These are phyloP conservation scores for Andrena hattorfiana DNA, from an alignment of 2,888 invertebrate genomes.

Conservation along the genomic window DNA sequence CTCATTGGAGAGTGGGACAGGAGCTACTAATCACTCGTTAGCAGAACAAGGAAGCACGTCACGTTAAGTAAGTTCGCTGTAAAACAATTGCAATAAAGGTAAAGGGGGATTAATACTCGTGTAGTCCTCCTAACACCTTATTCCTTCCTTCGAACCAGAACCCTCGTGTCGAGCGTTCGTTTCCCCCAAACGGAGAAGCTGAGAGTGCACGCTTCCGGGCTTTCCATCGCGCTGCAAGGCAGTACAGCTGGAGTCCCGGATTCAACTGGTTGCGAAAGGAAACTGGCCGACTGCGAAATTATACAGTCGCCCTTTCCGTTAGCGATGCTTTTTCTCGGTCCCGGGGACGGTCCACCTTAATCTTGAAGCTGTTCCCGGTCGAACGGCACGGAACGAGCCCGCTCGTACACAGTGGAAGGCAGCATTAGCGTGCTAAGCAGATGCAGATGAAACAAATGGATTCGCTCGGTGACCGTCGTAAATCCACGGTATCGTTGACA, in stretches of 20 bases:
- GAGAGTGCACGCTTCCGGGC: not conserved
- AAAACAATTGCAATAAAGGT: no score
- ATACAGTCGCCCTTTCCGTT: slow-evolving; percentile 36
- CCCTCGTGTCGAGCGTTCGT: no score
- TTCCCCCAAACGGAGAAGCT: no score
- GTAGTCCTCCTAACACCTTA: no score
- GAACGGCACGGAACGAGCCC: slow-evolving; percentile 52
- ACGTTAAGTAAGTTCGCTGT: no score
- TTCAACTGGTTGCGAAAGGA: slow-evolving; percentile 11
- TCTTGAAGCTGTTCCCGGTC: slow-evolving; percentile 36
- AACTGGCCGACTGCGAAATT: slow-evolving; percentile 31
- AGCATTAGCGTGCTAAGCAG: slow-evolving; percentile 83
- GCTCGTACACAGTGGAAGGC: slow-evolving; percentile 65
- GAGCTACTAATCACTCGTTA: no score
- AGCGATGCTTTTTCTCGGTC: slow-evolving; percentile 27
- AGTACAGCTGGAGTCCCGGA: slow-evolving; percentile 5
- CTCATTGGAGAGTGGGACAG: no score
- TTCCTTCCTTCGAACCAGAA: no score
- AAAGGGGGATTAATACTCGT: no score
- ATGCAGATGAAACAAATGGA: slow-evolving; percentile 84
- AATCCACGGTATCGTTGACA: slow-evolving; percentile 82
- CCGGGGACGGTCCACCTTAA: slow-evolving; percentile 52
- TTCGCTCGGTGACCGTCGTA: slow-evolving; percentile 83
- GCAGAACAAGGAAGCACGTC: no score
- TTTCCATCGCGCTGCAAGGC: not conserved